Evolutionary conservation across 2,888 invertebrate genomes (phyloP).

Genomic region (Papilio gigon): DNA sequence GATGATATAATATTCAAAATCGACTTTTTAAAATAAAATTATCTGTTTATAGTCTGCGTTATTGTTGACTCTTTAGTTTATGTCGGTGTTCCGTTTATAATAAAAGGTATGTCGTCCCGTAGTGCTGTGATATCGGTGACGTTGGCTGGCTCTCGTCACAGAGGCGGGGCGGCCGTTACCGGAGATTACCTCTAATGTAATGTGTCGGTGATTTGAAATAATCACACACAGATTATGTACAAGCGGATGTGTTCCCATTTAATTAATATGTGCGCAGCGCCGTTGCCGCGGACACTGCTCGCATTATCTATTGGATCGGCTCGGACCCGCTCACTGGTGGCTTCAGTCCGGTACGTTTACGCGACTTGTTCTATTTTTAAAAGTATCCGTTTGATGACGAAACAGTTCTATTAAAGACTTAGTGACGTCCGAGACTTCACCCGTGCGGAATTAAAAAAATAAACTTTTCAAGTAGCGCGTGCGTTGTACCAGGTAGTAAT

Average conservation of each 20-base stretch:
- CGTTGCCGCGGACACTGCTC: slow-evolving; percentile 35
- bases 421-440: no score
- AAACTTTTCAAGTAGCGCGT: no score
- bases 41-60: background rate
- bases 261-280: slow-evolving; percentile 65
- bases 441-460: no score
- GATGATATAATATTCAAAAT: no score
- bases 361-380: slow-evolving; percentile 4
- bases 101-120: slow-evolving; percentile 31
- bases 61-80: slow-evolving; percentile 21
- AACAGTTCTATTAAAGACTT: background rate
- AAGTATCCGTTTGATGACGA: background rate
- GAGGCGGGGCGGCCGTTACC: slow-evolving; percentile 63
- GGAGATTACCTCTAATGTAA: slow-evolving; percentile 79
- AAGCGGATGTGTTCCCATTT: slow-evolving; percentile 63
- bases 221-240: slow-evolving; percentile 74
- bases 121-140: slow-evolving; percentile 39
- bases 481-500: no score
- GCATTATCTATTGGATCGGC: slow-evolving; percentile 34
- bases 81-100: slow-evolving; percentile 18
- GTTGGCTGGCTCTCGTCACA: slow-evolving; percentile 64
- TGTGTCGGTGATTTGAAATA: slow-evolving; percentile 80
- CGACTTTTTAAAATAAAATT: background rate
- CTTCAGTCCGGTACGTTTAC: slow-evolving; percentile 2
- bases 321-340: slow-evolving; percentile 11